Conservation (phyloP, 2,113 vertebrate genomes). For the Drymodes brunneopygia region DNA sequence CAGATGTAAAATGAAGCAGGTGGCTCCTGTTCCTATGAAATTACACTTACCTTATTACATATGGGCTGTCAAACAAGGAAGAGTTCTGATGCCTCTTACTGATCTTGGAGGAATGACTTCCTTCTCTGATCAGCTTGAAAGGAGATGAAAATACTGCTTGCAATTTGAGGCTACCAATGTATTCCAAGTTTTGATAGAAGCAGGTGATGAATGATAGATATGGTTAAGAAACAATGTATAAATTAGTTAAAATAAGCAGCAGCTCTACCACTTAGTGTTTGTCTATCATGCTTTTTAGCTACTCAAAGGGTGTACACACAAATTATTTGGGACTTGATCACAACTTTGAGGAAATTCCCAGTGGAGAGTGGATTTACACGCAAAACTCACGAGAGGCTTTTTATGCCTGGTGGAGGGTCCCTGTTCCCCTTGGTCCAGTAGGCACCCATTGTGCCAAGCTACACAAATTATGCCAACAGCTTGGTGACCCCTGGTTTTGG, state of each 20-base stretch:
- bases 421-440: fast-evolving
- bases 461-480: neutral
- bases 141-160: neutral
- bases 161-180: neutral
- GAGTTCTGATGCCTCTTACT: neutral
- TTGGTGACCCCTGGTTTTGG: neutral
- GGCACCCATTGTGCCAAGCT: neutral
- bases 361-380: neutral
- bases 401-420: neutral
- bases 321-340: neutral
- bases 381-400: neutral
- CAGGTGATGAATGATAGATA: fast-evolving
- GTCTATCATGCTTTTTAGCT: neutral
- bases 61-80: neutral
- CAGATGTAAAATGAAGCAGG: neutral
- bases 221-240: neutral
- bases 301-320: neutral
- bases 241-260: neutral
- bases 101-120: neutral
- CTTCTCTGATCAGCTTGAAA: neutral
- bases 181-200: neutral
- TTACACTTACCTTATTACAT: neutral
- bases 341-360: neutral
- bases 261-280: neutral
- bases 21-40: neutral